These are phyloP conservation scores for Aphodius sticticus DNA, from an alignment of 2,888 invertebrate species.

Conservation along the genomic window DNA sequence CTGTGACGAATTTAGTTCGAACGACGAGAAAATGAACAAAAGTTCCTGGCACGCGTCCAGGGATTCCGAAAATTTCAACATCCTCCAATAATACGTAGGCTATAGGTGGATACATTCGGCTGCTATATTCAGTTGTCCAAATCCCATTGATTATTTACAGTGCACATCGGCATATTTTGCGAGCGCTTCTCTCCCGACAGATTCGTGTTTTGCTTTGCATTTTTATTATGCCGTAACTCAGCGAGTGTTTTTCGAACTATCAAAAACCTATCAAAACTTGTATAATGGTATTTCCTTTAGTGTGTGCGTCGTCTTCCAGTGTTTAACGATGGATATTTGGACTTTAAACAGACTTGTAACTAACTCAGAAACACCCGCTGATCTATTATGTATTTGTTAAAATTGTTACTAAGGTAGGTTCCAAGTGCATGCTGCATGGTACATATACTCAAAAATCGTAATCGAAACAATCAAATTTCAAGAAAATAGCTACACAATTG, in stretches of 20 bases:
- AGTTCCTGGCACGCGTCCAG: conserved; percentile 39
- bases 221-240: conserved; percentile 14
- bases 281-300: neutral
- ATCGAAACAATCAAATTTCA: too few species aligned
- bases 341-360: neutral
- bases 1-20: neutral
- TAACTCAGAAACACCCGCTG: neutral
- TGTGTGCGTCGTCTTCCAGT: neutral
- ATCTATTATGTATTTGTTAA: neutral
- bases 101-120: conserved; percentile 27
- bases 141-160: conserved; percentile 32
- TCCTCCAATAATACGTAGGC: conserved; percentile 22
- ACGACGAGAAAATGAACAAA: conserved; percentile 19
- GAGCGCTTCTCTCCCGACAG: neutral
- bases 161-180: neutral
- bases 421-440: neutral
- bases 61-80: conserved; percentile 38
- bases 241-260: neutral
- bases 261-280: neutral
- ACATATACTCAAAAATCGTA: too few species aligned
- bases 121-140: conserved; percentile 25
- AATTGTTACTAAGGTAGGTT: neutral
- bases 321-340: neutral
- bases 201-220: neutral
- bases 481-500: too few species aligned